phyloP scores from a whole-genome alignment of 2,888 invertebrate genomes.

The Cheiracanthium punctorium region DNA sequence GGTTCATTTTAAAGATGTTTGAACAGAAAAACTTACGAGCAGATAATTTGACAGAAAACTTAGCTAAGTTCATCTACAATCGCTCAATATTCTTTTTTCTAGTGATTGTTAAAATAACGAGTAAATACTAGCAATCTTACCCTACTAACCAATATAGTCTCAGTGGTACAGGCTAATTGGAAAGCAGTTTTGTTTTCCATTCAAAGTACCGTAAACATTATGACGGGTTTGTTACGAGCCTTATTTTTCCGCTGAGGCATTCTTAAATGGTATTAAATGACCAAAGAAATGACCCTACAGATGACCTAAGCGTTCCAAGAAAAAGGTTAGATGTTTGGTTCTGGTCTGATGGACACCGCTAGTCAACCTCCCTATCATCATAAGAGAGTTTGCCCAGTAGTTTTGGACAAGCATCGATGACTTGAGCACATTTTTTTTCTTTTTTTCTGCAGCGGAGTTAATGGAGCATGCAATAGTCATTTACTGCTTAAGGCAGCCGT shows the following conservation, averaged over 20 bases:
- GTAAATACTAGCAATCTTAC: too few species aligned
- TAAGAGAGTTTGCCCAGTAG: constrained; percentile 26
- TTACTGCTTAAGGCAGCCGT: neutral
- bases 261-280: constrained; percentile 44
- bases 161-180: too few species aligned
- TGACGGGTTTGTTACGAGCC: neutral
- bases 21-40: too few species aligned
- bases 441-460: constrained; percentile 24
- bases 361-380: constrained; percentile 3
- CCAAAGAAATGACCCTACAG: constrained; percentile 37
- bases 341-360: constrained; percentile 27
- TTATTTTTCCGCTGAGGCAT: neutral
- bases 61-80: too few species aligned
- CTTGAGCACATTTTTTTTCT: constrained; percentile 6
- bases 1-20: too few species aligned
- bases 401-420: constrained; percentile 44
- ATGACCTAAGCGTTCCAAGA: constrained; percentile 24
- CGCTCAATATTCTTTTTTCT: too few species aligned
- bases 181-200: too few species aligned
- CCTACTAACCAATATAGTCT: too few species aligned
- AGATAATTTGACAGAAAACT: too few species aligned
- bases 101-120: too few species aligned
- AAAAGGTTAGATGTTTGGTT: constrained; percentile 36
- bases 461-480: constrained; percentile 53
- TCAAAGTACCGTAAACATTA: neutral